These are phyloP conservation scores for Morone saxatilis DNA, from an alignment of 2,113 vertebrate genomes.

Conservation along the genomic window DNA sequence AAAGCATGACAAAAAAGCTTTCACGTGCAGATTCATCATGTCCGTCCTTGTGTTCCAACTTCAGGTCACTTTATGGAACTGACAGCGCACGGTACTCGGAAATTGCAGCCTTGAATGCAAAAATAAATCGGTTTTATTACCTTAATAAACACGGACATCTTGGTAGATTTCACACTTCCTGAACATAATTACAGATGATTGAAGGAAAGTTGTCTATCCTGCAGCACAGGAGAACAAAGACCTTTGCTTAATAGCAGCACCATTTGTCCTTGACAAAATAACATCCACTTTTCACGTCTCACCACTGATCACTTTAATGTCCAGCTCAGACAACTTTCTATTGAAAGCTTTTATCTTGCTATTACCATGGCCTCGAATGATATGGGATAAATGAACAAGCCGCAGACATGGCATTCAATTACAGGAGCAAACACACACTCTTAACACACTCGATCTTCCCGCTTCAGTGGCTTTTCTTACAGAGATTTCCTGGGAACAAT, in stretches of 20 bases:
- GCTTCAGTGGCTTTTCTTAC: conserved; percentile 40
- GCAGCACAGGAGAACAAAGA: not conserved
- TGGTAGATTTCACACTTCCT: not conserved
- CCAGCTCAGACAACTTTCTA: conserved; percentile 5
- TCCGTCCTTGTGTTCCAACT: not conserved
- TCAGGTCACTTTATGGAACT: not conserved
- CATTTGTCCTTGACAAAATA: not conserved
- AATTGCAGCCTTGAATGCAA: not conserved
- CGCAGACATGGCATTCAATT: conserved; percentile 43
- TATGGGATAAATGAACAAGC: conserved; percentile 31
- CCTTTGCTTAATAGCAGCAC: not conserved
- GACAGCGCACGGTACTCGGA: not conserved
- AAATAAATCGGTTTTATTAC: not conserved
- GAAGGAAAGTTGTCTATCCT: not conserved
- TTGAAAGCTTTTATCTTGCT: conserved; percentile 48
- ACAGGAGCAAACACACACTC: conserved; percentile 35
- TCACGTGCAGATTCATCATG: not conserved
- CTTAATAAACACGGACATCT: not conserved
- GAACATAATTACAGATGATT: not conserved
- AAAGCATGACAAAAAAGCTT: not conserved
- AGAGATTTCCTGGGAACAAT: conserved; percentile 48
- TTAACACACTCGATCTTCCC: conserved; percentile 49
- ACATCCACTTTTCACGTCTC: not conserved
- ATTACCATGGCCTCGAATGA: not conserved
- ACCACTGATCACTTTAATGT: conserved; percentile 10